These are phyloP conservation scores for Melanchra persicariae DNA, from an alignment of 2,888 invertebrate genomes.

Conservation along the genomic window DNA sequence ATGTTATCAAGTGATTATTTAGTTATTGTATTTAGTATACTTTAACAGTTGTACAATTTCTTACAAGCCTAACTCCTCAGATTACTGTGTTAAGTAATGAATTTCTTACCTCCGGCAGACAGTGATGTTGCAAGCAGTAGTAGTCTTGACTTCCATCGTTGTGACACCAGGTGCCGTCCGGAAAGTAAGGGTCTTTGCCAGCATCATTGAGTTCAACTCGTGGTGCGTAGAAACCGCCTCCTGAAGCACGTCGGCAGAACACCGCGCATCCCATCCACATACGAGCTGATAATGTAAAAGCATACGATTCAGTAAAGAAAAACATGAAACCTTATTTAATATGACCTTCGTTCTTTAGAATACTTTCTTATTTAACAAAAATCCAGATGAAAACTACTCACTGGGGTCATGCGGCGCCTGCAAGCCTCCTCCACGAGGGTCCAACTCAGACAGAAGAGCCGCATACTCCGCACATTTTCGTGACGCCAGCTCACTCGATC, in stretches of 20 bases:
- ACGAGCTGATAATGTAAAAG: slow-evolving; percentile 83
- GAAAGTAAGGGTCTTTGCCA: slow-evolving; percentile 94
- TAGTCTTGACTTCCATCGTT: slow-evolving; percentile 92
- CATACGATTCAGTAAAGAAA: background rate
- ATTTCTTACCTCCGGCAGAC: slow-evolving; percentile 92
- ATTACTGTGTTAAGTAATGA: background rate
- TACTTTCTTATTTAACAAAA: background rate
- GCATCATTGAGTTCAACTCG: slow-evolving; percentile 94
- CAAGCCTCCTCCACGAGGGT: slow-evolving; percentile 92
- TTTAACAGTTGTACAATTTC: too few relatives aligned
- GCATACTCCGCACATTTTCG: slow-evolving; percentile 92
- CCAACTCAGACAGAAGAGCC: slow-evolving; percentile 91
- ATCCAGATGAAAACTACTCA: slow-evolving; percentile 66
- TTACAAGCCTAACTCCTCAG: background rate
- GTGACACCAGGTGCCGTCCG: slow-evolving; percentile 96
- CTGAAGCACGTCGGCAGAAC: slow-evolving; percentile 93
- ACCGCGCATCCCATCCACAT: slow-evolving; percentile 95
- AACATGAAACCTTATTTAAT: background rate
- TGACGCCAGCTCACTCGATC: slow-evolving; percentile 91
- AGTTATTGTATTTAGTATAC: too few relatives aligned
- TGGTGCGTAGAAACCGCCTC: slow-evolving; percentile 94
- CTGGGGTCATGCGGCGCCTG: slow-evolving; percentile 94
- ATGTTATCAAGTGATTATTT: too few relatives aligned
- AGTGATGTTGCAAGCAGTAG: slow-evolving; percentile 94
- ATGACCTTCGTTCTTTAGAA: background rate